Conservation (phyloP, 2,113 vertebrate species). For the Psilopsiagon aymara region DNA sequence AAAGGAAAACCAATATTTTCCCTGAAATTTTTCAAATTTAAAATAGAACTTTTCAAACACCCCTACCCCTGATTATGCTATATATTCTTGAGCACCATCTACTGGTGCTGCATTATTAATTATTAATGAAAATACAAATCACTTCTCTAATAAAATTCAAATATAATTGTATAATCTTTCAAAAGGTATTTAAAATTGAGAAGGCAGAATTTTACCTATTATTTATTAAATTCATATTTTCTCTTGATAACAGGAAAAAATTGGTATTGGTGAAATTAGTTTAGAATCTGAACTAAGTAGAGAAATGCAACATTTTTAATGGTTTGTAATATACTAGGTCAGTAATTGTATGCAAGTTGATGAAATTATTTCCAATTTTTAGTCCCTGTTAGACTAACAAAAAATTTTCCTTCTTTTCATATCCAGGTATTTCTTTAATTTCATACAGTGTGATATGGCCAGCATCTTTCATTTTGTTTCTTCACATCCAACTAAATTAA, state of each 20-base stretch:
- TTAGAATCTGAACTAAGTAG: not conserved
- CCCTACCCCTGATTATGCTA: not conserved
- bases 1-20: not conserved
- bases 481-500: not conserved
- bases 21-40: not conserved
- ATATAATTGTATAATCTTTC: not conserved
- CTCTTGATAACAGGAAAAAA: not conserved
- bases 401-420: not conserved
- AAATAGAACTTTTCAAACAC: not conserved
- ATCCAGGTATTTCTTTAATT: not conserved
- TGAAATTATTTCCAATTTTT: not conserved
- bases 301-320: not conserved
- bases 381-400: not conserved
- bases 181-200: not conserved
- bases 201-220: not conserved
- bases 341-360: not conserved
- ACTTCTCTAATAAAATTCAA: not conserved
- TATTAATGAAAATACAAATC: constrained; percentile 4
- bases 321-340: not conserved
- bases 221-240: not conserved
- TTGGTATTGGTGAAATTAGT: not conserved
- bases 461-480: not conserved
- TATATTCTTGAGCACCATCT: constrained; percentile 60
- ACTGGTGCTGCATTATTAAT: constrained; percentile 57
- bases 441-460: not conserved